Evolutionary conservation across 2,888 invertebrate species (phyloP).

Genomic region (Stenichneumon culpator): DNA sequence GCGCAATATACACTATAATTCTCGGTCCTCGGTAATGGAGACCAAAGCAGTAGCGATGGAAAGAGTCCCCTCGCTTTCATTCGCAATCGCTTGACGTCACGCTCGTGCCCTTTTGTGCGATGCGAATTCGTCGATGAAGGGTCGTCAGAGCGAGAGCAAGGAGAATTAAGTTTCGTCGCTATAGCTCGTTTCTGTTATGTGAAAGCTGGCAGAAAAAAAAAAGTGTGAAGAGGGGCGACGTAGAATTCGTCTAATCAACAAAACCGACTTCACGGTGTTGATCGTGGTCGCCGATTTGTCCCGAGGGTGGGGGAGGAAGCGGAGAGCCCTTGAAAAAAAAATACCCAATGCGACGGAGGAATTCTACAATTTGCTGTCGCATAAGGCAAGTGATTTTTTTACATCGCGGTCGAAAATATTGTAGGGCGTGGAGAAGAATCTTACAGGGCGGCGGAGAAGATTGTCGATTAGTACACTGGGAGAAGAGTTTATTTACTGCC

Average conservation of each 20-base stretch:
- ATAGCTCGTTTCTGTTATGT: not conserved
- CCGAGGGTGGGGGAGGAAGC: not conserved
- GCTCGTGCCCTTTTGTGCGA: not conserved
- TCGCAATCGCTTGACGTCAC: not conserved
- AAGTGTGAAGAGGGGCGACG: too few relatives aligned
- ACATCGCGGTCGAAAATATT: too few relatives aligned
- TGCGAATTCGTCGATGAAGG: not conserved
- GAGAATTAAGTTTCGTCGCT: not conserved
- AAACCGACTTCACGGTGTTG: not conserved
- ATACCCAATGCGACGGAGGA: not conserved
- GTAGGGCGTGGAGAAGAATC: too few relatives aligned
- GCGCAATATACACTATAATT: too few relatives aligned
- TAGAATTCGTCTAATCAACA: slow-evolving; percentile 9
- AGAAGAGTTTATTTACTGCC: too few relatives aligned
- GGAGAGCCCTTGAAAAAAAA: not conserved
- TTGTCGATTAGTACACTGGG: too few relatives aligned
- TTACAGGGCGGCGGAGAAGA: too few relatives aligned
- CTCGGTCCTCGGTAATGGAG: too few relatives aligned
- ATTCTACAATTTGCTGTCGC: not conserved
- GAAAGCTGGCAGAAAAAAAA: not conserved
- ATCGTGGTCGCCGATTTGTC: not conserved
- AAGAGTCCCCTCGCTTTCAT: not conserved
- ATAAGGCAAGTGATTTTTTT: not conserved
- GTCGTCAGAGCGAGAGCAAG: not conserved
- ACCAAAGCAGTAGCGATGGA: too few relatives aligned